Evolutionary conservation across 1,140 invertebrate species (phyloP).

Genomic region (Trachymyrmex cornetzi): DNA sequence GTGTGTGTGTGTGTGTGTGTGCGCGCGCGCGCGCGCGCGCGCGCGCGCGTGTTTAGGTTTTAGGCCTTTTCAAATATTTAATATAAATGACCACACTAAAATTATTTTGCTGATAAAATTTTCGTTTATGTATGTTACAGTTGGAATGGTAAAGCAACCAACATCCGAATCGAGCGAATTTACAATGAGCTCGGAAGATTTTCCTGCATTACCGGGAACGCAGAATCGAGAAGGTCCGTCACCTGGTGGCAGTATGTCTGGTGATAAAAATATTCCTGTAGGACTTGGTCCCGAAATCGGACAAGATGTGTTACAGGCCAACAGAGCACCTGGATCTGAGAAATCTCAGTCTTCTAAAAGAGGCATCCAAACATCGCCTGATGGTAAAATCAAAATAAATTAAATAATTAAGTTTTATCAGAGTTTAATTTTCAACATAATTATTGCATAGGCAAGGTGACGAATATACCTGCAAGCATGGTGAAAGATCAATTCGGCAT

Average conservation of each 20-base stretch:
- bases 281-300: slow-evolving; percentile 86
- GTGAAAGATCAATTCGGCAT: slow-evolving; percentile 99
- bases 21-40: too few relatives aligned
- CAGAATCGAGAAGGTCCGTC: slow-evolving; percentile 87
- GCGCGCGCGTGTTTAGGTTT: too few relatives aligned
- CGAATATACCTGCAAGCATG: slow-evolving; percentile 99
- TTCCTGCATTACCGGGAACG: slow-evolving; percentile 97
- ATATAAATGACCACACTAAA: not conserved
- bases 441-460: slow-evolving; percentile 92
- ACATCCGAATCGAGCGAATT: slow-evolving; percentile 97
- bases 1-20: too few relatives aligned
- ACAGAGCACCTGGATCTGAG: slow-evolving; percentile 85
- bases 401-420: not conserved
- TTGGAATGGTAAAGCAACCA: slow-evolving; percentile 98
- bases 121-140: slow-evolving; percentile 85
- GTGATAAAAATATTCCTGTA: slow-evolving; percentile 88
- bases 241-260: slow-evolving; percentile 86
- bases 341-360: slow-evolving; percentile 88
- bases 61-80: not conserved
- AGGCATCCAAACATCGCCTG: slow-evolving; percentile 97
- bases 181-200: slow-evolving; percentile 99
- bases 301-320: slow-evolving; percentile 84
- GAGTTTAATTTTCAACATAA: not conserved
- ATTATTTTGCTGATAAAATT: slow-evolving; percentile 27
- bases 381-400: slow-evolving; percentile 89